Percentiles rank a stretch among this genome's conserved stretches.
phyloP scores from a whole-genome alignment of 2,797 vertebrate genomes.

The Alca torda region DNA sequence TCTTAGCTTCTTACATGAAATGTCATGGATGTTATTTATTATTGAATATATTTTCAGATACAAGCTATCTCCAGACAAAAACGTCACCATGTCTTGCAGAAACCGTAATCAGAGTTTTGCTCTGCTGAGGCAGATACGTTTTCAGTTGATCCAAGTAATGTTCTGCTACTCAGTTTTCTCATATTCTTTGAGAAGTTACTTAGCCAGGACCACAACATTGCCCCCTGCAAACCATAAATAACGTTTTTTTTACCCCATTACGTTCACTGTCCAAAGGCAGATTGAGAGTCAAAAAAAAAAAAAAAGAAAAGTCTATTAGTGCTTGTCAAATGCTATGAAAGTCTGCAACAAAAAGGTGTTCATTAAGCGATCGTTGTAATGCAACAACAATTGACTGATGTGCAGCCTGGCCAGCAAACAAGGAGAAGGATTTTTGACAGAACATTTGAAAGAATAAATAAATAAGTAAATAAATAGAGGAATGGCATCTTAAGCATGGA shows the following conservation, averaged over 20 bases:
- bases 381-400: neutral
- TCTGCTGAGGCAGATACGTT: neutral
- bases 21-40: neutral
- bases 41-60: neutral
- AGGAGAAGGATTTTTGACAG: neutral
- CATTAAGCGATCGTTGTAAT: neutral
- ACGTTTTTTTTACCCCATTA: neutral
- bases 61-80: neutral
- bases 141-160: neutral
- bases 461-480: rapidly evolving
- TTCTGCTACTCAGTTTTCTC: neutral
- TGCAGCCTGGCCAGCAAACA: neutral
- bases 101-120: neutral
- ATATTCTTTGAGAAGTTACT: neutral
- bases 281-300: neutral
- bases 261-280: neutral
- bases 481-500: neutral
- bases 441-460: neutral
- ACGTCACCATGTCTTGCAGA: neutral
- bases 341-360: neutral
- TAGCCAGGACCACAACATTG: neutral
- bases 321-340: neutral
- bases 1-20: neutral
- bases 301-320: neutral
- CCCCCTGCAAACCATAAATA: neutral